A percentile compares a stretch with the other conserved stretches of the same genome.
Conservation (phyloP, 2,888 invertebrate genomes). For the Leucoma salicis region DNA sequence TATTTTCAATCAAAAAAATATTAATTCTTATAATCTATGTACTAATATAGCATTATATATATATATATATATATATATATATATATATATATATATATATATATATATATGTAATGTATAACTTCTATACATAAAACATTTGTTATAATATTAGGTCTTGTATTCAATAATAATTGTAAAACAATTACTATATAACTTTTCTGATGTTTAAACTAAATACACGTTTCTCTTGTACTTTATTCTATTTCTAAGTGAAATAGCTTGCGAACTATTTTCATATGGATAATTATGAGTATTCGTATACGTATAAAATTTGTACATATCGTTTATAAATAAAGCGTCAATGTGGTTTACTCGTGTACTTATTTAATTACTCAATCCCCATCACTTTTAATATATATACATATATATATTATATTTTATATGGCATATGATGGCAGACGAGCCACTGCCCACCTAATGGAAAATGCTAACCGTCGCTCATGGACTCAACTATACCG, state of each 20-base stretch:
- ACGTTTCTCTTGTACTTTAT: constrained; percentile 50
- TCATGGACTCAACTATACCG: no score
- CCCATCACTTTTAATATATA: not conserved
- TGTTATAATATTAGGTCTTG: no score
- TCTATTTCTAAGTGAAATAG: not conserved
- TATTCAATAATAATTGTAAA: not conserved
- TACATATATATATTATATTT: not conserved
- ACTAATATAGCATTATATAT: no score
- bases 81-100: no score
- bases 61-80: no score
- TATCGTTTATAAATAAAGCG: constrained; percentile 45
- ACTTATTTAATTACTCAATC: constrained; percentile 5
- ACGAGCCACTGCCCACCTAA: no score
- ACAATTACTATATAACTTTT: not conserved
- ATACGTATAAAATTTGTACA: constrained; percentile 36
- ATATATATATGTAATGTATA: not conserved
- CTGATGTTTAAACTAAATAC: constrained; percentile 8
- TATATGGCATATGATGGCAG: no score
- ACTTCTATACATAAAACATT: no score
- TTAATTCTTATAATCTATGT: no score
- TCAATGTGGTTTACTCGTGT: constrained; percentile 30
- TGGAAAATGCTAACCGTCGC: no score
- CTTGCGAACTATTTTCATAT: not conserved
- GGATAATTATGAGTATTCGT: not conserved
- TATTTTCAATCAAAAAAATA: no score